Evolutionary conservation across 2,797 vertebrate genomes (phyloP).

Genomic region (Enteromius afrohamiltoni): DNA sequence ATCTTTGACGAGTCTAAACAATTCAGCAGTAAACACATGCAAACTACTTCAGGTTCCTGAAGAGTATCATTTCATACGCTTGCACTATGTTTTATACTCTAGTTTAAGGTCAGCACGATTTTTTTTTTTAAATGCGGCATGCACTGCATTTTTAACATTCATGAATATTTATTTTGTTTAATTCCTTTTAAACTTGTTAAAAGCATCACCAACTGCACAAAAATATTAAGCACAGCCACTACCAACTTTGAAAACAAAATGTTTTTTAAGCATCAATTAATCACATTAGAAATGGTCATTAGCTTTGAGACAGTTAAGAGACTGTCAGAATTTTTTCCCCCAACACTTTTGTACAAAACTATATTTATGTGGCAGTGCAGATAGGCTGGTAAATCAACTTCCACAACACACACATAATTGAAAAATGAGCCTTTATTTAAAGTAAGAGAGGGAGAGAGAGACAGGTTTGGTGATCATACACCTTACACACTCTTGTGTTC

Average conservation of each 20-base stretch:
- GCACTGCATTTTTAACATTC: background rate
- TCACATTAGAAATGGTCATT: too few species aligned
- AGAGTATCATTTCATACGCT: background rate
- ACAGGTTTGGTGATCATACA: conserved; percentile 54
- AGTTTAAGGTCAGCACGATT: background rate
- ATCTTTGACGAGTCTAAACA: background rate
- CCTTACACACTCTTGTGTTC: conserved; percentile 46
- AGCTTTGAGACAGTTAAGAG: background rate
- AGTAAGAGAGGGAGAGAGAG: conserved; percentile 53
- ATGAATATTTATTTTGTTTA: background rate
- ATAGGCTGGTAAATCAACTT: conserved; percentile 38
- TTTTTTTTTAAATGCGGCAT: background rate
- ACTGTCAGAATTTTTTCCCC: too few species aligned
- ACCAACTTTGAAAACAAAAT: background rate
- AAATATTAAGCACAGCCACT: background rate
- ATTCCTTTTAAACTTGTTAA: background rate
- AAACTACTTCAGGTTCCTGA: background rate
- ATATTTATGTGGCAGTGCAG: conserved; percentile 5
- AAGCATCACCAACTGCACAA: too few species aligned
- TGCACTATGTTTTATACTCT: background rate
- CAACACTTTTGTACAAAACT: background rate
- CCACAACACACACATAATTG: conserved; percentile 55
- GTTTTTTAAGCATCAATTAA: background rate
- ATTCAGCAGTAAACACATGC: background rate
- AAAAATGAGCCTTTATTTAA: conserved; percentile 69